Conservation (phyloP, 2,888 invertebrate genomes). For the Oligia strigilis region DNA sequence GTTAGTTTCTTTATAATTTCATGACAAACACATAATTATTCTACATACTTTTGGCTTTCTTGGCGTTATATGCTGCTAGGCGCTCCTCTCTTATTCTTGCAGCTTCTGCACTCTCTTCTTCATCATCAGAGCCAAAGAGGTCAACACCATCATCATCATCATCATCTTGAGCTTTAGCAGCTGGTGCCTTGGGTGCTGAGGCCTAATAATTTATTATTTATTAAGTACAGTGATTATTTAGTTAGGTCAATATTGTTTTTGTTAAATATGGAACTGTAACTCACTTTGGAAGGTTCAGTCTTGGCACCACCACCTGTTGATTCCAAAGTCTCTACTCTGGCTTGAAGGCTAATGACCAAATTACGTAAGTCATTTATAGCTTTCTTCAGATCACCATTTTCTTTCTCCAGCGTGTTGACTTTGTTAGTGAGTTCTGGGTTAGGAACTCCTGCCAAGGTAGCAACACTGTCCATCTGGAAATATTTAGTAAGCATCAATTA, state of each 20-base stretch:
- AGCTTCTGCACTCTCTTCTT: constrained; percentile 94
- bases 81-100: constrained; percentile 95
- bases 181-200: constrained; percentile 47
- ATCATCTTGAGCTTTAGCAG: constrained; percentile 72
- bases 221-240: background rate
- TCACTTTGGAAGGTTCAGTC: constrained; percentile 75
- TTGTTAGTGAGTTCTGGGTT: constrained; percentile 90
- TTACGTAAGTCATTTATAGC: constrained; percentile 86
- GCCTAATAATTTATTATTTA: constrained; percentile 62
- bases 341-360: constrained; percentile 86
- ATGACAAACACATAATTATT: background rate
- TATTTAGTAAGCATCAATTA: constrained; percentile 5
- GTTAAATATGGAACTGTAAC: constrained; percentile 13
- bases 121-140: constrained; percentile 95
- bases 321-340: constrained; percentile 85
- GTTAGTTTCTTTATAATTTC: background rate
- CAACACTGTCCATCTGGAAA: constrained; percentile 92
- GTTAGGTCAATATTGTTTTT: background rate
- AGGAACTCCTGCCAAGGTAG: constrained; percentile 89
- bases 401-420: constrained; percentile 90
- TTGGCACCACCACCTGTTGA: constrained; percentile 71
- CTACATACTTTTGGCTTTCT: constrained; percentile 95
- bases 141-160: constrained; percentile 95
- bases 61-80: constrained; percentile 96
- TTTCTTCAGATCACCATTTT: constrained; percentile 89